Conservation (phyloP, 2,113 vertebrate species). For the Mesitornis unicolor region DNA sequence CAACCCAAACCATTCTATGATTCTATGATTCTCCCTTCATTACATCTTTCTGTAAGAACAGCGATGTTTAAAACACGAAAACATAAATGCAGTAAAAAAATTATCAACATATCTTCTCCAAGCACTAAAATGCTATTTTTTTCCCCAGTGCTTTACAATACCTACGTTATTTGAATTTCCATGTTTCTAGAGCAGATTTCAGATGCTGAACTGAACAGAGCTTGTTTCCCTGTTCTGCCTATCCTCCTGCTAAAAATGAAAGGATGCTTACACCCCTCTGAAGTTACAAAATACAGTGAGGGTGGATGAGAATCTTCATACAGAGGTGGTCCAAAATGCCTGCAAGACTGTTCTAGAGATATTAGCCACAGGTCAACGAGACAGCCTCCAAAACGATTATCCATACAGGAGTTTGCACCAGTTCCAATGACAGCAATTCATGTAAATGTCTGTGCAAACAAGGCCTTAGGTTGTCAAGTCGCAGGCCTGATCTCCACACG, state of each 20-base stretch:
- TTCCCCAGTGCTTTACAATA: neutral
- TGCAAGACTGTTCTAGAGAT: neutral
- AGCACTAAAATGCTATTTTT: neutral
- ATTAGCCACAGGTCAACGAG: neutral
- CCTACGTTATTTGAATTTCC: neutral
- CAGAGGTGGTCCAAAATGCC: neutral
- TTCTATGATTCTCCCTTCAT: neutral
- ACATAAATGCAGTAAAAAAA: neutral
- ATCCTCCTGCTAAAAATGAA: accelerated
- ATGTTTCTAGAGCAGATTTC: neutral
- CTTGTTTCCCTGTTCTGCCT: neutral
- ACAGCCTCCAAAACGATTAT: neutral
- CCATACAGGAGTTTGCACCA: neutral
- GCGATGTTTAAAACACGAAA: neutral
- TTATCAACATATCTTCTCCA: neutral
- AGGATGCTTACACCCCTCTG: neutral
- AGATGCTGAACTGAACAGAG: neutral
- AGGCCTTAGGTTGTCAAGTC: neutral
- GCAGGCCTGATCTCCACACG: neutral
- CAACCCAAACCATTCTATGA: too few species aligned
- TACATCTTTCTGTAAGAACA: neutral
- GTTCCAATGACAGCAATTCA: neutral
- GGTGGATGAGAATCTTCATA: neutral
- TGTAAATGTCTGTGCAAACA: neutral
- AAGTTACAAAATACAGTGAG: neutral